Evolutionary conservation across 2,113 vertebrate genomes (phyloP), one percentile per base, ranked within the genome.

Genomic region (Periophthalmus modestus): DNA sequence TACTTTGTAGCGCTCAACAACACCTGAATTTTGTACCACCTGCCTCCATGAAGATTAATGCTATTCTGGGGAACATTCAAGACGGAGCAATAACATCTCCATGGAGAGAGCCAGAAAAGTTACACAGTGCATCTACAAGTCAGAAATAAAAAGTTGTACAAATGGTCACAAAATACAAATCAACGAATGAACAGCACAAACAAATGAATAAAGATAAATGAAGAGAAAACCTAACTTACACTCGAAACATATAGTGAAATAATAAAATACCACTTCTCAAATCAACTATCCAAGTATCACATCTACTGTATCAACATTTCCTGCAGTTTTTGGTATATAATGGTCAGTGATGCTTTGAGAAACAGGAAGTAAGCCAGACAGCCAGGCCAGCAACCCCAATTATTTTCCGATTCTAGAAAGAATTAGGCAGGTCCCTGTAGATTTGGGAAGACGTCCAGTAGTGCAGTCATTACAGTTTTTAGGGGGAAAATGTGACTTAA

Each of bases 301-400:
- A 15, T 28, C 2, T 24, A 14, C 21, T 58, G 23, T 21, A 12
- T 28, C 57, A 24, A 2, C 52, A 55, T 21, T 21, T 0, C 7
- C 7, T 21, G n/a, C 21, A 10, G 1, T 21, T 23, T 11, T 57
- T 23, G 24, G 28, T 61, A 33, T 15, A 14, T 28, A 13, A 15
- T 6, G 14, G 24, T 61, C 23, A 34, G 28, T 1, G 59, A 16
- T 61, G 58, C 58, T 61, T 34, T 61, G 58, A 62, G 59, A 34
- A 62, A 62, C 59, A 62, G 59, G 59, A 62, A 34, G 59, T 7
- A 62, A 62, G 15, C 14, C 59, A 62, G 59, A 62, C 59, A 62
- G 15, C 15, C 59, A 34, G 59, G 59, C 59, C 59, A 62, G 28
- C 28, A 62, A 34, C 59, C 59, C 59, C 59, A 62, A 61, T 61